These are phyloP conservation scores for Typhlomys cinereus DNA, from an alignment of 2,113 vertebrate genomes.

Conservation along the genomic window DNA sequence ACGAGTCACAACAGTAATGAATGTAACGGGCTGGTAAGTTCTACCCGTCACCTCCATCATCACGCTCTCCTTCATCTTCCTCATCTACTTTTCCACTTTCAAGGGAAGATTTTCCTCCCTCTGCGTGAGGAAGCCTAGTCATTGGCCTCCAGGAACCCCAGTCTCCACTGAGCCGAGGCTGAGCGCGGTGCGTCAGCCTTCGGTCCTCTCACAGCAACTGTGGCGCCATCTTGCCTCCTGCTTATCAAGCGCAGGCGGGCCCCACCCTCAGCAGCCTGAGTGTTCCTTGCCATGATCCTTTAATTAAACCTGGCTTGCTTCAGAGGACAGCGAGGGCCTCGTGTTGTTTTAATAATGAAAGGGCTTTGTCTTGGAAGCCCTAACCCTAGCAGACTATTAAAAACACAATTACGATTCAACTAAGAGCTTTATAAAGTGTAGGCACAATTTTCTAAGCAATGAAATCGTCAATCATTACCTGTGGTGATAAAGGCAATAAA, in stretches of 20 bases:
- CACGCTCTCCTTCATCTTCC: not conserved
- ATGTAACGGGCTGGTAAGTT: not conserved
- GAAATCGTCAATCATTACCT: constrained; percentile 70
- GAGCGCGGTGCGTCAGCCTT: too few species aligned
- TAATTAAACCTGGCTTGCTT: constrained; percentile 75
- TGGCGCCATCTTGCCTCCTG: too few species aligned
- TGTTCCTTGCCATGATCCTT: constrained; percentile 48
- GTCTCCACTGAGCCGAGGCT: too few species aligned
- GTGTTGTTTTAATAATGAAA: constrained; percentile 49
- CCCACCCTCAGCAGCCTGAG: not conserved
- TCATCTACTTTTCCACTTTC: fast-evolving
- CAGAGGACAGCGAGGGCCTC: constrained; percentile 57
- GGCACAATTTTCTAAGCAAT: constrained; percentile 61
- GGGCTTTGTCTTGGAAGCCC: constrained; percentile 72
- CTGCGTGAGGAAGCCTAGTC: not conserved
- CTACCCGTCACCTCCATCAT: fast-evolving
- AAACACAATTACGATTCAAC: constrained; percentile 52
- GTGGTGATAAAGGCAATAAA: not conserved
- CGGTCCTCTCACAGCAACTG: too few species aligned
- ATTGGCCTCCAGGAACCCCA: not conserved
- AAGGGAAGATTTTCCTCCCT: not conserved
- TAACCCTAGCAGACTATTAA: constrained; percentile 60
- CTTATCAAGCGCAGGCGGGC: not conserved
- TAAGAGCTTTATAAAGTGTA: constrained; percentile 37
- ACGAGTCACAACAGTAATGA: too few species aligned